These are phyloP conservation scores for Agrotis segetum DNA, from an alignment of 2,888 invertebrate species.

Conservation along the genomic window DNA sequence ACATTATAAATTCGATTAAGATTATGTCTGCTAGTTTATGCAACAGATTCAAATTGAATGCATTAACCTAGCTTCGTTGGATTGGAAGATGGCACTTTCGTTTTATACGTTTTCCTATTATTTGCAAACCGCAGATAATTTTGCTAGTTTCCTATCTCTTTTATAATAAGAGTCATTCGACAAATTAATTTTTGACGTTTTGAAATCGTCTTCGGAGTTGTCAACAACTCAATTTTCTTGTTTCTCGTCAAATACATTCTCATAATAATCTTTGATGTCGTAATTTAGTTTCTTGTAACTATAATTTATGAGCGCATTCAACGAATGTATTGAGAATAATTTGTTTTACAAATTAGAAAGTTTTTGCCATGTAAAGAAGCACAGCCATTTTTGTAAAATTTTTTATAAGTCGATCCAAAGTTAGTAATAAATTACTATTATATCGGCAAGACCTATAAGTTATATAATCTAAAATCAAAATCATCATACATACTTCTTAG, in stretches of 20 bases:
- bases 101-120: conserved; percentile 65
- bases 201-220: conserved; percentile 9
- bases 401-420: too few species aligned
- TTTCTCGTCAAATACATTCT: background rate
- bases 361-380: background rate
- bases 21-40: conserved; percentile 31
- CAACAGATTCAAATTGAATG: conserved; percentile 40
- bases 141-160: conserved; percentile 27
- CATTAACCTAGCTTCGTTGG: conserved; percentile 34
- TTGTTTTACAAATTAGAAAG: conserved; percentile 22
- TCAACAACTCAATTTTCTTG: conserved; percentile 1
- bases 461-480: background rate
- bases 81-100: conserved; percentile 48
- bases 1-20: conserved; percentile 7
- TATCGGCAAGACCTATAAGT: background rate
- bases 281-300: too few species aligned
- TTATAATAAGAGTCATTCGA: conserved; percentile 17
- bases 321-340: conserved; percentile 6
- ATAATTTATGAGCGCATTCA: background rate
- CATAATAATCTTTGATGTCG: background rate
- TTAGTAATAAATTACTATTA: too few species aligned
- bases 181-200: conserved; percentile 27
- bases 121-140: conserved; percentile 65
- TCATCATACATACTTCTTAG: too few species aligned
- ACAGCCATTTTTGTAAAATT: background rate